Conservation (phyloP, 2,888 invertebrate species). For the Hymenopus coronatus region DNA sequence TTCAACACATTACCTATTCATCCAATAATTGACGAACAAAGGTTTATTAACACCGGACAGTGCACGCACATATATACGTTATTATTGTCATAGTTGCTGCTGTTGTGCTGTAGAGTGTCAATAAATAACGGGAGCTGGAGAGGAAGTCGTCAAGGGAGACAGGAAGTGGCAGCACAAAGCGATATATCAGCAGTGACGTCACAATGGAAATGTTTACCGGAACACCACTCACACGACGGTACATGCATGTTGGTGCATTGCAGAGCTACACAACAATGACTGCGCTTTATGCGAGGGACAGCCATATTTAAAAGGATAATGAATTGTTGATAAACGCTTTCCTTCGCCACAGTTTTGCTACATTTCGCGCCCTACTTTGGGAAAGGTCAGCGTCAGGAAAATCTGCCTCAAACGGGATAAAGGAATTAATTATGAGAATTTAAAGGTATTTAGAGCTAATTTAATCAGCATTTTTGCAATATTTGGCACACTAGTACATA, state of each 20-base stretch:
- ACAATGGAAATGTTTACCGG: neutral
- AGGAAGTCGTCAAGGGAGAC: neutral
- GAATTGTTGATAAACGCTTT: neutral
- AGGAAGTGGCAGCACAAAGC: neutral
- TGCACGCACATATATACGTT: neutral
- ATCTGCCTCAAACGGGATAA: no score
- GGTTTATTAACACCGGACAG: neutral
- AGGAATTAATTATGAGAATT: no score
- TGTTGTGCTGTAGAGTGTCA: neutral
- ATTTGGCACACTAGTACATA: no score
- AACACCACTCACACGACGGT: neutral
- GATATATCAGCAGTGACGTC: neutral
- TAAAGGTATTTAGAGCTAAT: no score
- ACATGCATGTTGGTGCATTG: neutral
- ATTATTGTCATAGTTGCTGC: slow-evolving; percentile 13
- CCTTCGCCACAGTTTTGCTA: neutral
- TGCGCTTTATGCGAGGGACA: neutral
- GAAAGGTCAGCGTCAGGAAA: no score
- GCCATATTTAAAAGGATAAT: neutral
- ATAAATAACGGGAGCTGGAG: neutral
- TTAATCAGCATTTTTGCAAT: no score
- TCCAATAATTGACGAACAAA: neutral
- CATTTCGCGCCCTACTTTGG: no score
- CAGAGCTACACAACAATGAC: neutral
- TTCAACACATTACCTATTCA: neutral